Evolutionary conservation across 2,113 vertebrate species (phyloP).

Genomic region (Lepisosteus osseus): DNA sequence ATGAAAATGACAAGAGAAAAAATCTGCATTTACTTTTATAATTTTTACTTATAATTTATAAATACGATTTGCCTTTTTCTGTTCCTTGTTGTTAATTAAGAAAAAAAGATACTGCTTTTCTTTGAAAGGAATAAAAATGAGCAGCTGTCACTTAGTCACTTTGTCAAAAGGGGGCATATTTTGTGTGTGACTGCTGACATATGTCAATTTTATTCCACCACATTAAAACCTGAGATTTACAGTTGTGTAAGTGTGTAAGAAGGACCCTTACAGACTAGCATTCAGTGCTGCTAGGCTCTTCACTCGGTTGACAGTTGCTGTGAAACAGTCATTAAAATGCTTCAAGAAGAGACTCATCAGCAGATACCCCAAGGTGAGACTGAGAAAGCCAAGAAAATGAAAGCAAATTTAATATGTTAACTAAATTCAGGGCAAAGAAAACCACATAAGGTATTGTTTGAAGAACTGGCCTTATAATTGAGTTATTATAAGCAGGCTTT

Average conservation of each 20-base stretch:
- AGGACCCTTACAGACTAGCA: slow-evolving; percentile 66
- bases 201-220: slow-evolving; percentile 30
- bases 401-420: slow-evolving; percentile 76
- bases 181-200: slow-evolving; percentile 43
- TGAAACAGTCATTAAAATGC: slow-evolving; percentile 83
- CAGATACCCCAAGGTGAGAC: slow-evolving; percentile 80
- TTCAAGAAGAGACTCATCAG: slow-evolving; percentile 81
- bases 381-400: slow-evolving; percentile 72
- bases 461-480: background rate
- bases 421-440: slow-evolving; percentile 15
- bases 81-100: slow-evolving; percentile 4
- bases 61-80: slow-evolving; percentile 6
- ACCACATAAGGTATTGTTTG: slow-evolving; percentile 1
- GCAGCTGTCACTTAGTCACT: slow-evolving; percentile 61
- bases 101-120: slow-evolving; percentile 2
- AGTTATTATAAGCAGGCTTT: background rate
- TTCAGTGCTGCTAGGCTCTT: slow-evolving; percentile 73
- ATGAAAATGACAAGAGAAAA: slow-evolving; percentile 24
- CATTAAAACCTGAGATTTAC: slow-evolving; percentile 70
- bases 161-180: slow-evolving; percentile 62
- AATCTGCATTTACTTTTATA: slow-evolving; percentile 29
- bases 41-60: slow-evolving; percentile 18
- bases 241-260: slow-evolving; percentile 72
- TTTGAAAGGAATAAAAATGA: slow-evolving; percentile 13
- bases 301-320: slow-evolving; percentile 76